phyloP scores from a whole-genome alignment of 2,113 vertebrate species.

The Siphamia tubifer region DNA sequence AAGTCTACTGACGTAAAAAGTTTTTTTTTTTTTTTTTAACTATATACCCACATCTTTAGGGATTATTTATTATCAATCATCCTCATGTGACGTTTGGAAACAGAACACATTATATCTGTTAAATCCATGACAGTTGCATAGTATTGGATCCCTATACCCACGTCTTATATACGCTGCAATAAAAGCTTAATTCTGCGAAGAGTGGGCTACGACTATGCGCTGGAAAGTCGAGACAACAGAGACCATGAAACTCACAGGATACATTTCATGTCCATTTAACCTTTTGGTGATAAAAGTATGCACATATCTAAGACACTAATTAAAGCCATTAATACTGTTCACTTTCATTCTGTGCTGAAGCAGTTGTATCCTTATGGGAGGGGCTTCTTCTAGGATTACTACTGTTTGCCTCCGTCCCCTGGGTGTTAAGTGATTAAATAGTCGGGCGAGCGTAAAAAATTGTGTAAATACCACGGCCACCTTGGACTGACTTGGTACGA shows the following conservation, averaged over 20 bases:
- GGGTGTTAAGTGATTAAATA: conserved; percentile 51
- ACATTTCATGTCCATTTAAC: not conserved
- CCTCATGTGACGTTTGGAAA: too few relatives aligned
- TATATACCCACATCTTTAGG: too few relatives aligned
- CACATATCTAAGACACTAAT: not conserved
- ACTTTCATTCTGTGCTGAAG: not conserved
- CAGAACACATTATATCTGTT: too few relatives aligned
- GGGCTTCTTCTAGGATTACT: conserved; percentile 35
- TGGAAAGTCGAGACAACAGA: too few relatives aligned
- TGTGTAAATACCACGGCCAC: conserved; percentile 53
- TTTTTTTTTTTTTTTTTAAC: too few relatives aligned
- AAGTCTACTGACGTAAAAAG: too few relatives aligned
- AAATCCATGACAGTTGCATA: too few relatives aligned
- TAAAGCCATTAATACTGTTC: conserved; percentile 28
- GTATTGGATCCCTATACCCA: too few relatives aligned
- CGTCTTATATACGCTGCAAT: too few relatives aligned
- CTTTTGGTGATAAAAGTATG: not conserved
- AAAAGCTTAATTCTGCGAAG: too few relatives aligned
- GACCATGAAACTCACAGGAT: not conserved
- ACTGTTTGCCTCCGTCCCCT: conserved; percentile 18
- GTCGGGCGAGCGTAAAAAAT: conserved; percentile 50
- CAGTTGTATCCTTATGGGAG: conserved; percentile 1
- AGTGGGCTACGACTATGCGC: too few relatives aligned
- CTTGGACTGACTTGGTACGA: conserved; percentile 42
- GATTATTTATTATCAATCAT: too few relatives aligned